Conservation (phyloP, 2,888 invertebrate genomes). For the Drosophila antonietae region DNA sequence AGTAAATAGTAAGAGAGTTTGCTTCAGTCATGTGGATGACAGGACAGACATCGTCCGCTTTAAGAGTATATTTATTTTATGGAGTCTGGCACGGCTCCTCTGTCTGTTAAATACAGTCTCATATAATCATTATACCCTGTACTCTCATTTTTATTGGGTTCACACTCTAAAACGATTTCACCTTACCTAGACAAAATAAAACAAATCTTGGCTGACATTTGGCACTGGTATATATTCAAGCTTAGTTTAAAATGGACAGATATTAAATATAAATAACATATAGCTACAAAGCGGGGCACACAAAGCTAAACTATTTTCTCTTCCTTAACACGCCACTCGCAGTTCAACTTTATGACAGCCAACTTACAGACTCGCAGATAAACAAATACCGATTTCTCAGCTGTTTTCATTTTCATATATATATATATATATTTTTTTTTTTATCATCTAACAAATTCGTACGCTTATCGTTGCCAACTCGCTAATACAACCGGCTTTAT, state of each 20-base stretch:
- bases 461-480: constrained; percentile 44
- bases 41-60: too few species aligned
- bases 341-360: constrained; percentile 1
- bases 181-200: too few species aligned
- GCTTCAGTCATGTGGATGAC: too few species aligned
- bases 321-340: background rate
- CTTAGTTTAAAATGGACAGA: background rate
- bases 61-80: background rate
- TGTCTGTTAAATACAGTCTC: background rate
- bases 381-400: constrained; percentile 41
- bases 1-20: too few species aligned
- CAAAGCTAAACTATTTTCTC: background rate
- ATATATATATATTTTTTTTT: too few species aligned
- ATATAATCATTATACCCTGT: background rate
- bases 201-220: background rate
- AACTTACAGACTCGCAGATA: constrained; percentile 25
- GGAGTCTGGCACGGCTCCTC: too few species aligned
- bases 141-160: background rate
- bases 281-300: background rate
- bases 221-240: background rate
- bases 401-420: constrained; percentile 38
- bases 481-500: constrained; percentile 10
- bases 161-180: background rate
- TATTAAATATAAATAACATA: background rate
- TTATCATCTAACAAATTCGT: constrained; percentile 36